Evolutionary conservation across 2,888 invertebrate species (phyloP), one percentile per base, ranked within the genome.

Genomic region (Metalampra italica): DNA sequence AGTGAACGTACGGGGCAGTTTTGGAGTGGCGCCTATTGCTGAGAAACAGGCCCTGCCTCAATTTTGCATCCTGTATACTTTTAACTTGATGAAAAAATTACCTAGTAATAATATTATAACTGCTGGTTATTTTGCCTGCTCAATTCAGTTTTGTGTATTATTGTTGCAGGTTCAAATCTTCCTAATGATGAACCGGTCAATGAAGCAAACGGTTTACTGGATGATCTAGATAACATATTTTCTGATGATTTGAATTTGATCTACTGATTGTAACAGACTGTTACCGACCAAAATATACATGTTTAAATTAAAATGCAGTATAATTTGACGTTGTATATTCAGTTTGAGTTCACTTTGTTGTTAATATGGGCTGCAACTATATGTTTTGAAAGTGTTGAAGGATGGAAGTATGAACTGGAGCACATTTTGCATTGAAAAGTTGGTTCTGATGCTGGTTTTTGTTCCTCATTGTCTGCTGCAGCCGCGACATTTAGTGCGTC

Each of bases 351-450:
- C n/a, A 29, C 30, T 38, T 43, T 45, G 38, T 51, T 46, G 64
- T 78, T 75, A 56, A 88, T 80, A 66, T 88, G 89, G 44, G 65
- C 73, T 46, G 70, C 60, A 9, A 84, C 63, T 59, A 89, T 83
- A 63, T 89, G 89, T 68, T 82, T 86, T 0, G 82, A 74, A 1
- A 88, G 66, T 34, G 82, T 74, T 7, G 81, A 66, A 0, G 79
- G 63, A 50, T 85, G 74, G n/a, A 70, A 68, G 53, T 76, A 88
- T 14, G 72, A 73, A 32, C 76, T 68, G 0, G 78, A 60, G 50
- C 89, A 89, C 80, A 88, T 82, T 57, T 79, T 82, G 53, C 88
- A 88, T 56, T 78, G 84, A 50, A 67, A 76, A 71, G 39, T 36
- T 15, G 45, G 48, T 29, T 29, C 11, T 9, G 14, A 30, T 45